Conservation (phyloP, 2,797 vertebrate species). For the Ceyx erithaca region DNA sequence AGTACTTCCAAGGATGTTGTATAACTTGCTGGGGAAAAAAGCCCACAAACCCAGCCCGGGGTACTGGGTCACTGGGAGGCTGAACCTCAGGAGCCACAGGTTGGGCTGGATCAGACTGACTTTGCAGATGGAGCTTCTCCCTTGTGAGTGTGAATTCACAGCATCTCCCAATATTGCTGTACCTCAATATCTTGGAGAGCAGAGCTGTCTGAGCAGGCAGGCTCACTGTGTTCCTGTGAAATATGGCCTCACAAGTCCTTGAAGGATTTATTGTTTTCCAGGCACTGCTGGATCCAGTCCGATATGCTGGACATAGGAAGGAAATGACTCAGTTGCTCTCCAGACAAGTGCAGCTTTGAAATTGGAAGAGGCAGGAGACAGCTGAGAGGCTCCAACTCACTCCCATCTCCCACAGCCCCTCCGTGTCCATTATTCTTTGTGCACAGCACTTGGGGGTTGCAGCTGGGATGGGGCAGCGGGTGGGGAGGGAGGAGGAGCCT, state of each 20-base stretch:
- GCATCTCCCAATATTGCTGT: no score
- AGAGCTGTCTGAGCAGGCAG: not conserved
- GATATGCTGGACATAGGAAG: constrained; percentile 50
- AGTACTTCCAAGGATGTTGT: constrained; percentile 2
- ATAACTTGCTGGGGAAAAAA: not conserved
- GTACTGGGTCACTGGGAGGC: not conserved
- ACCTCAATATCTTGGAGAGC: not conserved
- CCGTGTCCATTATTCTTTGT: not conserved
- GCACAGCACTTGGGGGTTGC: not conserved
- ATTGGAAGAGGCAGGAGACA: constrained; percentile 32
- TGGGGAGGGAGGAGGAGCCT: not conserved
- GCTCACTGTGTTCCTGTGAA: constrained; percentile 23
- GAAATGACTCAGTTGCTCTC: constrained; percentile 73
- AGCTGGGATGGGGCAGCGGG: not conserved
- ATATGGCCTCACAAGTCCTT: constrained; percentile 37
- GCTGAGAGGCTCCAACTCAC: constrained; percentile 14
- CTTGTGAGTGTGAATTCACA: not conserved
- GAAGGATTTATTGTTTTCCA: constrained; percentile 70
- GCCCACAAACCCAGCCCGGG: not conserved
- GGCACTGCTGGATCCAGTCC: constrained; percentile 43
- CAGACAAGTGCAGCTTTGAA: constrained; percentile 69
- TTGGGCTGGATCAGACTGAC: not conserved
- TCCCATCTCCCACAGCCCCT: not conserved
- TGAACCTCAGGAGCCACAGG: not conserved
- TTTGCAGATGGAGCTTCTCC: not conserved